Evolutionary conservation across 2,888 invertebrate genomes (phyloP).

Genomic region (Ophion costatus): DNA sequence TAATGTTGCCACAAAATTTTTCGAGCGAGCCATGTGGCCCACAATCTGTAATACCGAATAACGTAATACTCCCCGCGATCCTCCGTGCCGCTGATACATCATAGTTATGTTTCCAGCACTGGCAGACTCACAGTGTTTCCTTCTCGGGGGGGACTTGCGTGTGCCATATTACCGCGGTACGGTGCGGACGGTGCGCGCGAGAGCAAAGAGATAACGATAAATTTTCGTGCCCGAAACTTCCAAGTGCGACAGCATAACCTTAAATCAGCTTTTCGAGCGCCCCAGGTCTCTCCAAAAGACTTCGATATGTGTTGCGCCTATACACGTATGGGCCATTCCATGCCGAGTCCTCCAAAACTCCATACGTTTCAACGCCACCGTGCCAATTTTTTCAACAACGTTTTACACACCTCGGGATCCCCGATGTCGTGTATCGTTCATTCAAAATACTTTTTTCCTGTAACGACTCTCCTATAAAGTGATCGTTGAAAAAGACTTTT

Average conservation of each 20-base stretch:
- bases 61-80: conserved; percentile 45
- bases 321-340: background rate
- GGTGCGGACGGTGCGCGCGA: background rate
- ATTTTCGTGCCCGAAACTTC: conserved; percentile 38
- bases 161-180: conserved; percentile 30
- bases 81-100: conserved; percentile 22
- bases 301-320: background rate
- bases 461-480: no score
- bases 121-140: conserved; percentile 2
- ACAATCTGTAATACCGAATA: conserved; percentile 60
- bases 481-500: no score
- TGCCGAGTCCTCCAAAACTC: background rate
- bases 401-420: background rate
- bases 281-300: background rate
- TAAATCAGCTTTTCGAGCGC: conserved; percentile 46
- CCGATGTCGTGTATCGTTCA: background rate
- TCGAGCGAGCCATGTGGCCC: conserved; percentile 48
- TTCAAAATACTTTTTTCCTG: no score
- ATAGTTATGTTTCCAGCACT: conserved; percentile 42
- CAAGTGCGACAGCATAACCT: conserved; percentile 36
- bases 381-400: background rate
- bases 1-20: conserved; percentile 2
- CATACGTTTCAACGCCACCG: background rate
- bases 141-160: background rate
- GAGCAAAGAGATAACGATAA: conserved; percentile 46